A percentile compares a stretch with the other conserved stretches of the same genome.
Evolutionary conservation across 2,113 vertebrate genomes (phyloP).

Genomic region (Pluvialis apricaria): DNA sequence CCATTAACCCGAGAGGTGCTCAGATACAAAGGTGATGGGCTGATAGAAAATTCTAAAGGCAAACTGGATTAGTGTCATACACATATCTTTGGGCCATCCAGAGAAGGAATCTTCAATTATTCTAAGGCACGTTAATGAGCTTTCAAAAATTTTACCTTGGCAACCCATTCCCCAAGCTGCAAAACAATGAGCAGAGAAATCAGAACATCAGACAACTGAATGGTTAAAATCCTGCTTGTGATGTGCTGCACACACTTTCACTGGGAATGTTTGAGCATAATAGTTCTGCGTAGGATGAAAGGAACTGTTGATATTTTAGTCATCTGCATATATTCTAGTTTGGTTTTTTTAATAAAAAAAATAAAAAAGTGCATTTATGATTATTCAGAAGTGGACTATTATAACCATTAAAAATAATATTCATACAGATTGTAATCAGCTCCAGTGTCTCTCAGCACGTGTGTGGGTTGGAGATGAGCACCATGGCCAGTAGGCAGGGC

Average conservation of each 20-base stretch:
- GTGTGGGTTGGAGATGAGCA: conserved; percentile 47
- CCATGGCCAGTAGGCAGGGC: conserved; percentile 8
- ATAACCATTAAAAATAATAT: conserved; percentile 51
- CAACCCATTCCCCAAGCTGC: not conserved
- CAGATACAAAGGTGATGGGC: not conserved
- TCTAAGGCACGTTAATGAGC: not conserved
- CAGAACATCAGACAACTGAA: conserved; percentile 4
- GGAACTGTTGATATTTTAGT: conserved; percentile 75
- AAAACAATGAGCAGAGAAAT: conserved; percentile 41
- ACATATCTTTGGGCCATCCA: not conserved
- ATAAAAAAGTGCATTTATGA: conserved; percentile 58
- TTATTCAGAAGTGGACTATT: conserved; percentile 70
- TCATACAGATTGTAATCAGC: conserved; percentile 56
- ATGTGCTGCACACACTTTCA: conserved; percentile 50
- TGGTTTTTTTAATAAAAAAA: conserved; percentile 48
- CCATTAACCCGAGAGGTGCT: not conserved
- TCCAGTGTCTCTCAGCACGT: not conserved
- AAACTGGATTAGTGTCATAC: not conserved
- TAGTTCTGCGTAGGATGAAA: conserved; percentile 68
- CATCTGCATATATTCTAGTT: conserved; percentile 61
- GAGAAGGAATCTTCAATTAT: not conserved
- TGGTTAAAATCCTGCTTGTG: not conserved
- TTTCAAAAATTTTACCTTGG: conserved; percentile 17
- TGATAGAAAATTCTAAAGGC: not conserved
- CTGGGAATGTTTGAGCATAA: conserved; percentile 65